Evolutionary conservation across 1,140 invertebrate genomes (phyloP).

Genomic region (Cecropterus lyciades): DNA sequence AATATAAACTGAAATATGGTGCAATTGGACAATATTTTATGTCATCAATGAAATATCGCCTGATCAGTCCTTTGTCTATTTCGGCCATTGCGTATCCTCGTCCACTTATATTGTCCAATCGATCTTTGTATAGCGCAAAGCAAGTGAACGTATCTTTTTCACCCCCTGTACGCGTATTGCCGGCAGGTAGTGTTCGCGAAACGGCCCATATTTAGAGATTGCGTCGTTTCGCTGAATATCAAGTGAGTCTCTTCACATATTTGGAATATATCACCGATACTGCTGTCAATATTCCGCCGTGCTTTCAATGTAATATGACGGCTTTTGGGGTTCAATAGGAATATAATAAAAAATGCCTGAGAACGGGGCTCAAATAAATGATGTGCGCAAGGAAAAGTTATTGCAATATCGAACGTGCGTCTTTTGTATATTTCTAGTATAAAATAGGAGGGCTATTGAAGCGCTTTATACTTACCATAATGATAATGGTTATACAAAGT

Average conservation of each 20-base stretch:
- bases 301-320: conserved; percentile 23
- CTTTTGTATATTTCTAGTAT: too few relatives aligned
- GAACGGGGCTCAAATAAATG: neutral
- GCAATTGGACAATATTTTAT: neutral
- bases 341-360: conserved; percentile 14
- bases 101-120: neutral
- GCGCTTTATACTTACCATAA: too few relatives aligned
- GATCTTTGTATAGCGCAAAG: neutral
- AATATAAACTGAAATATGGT: neutral
- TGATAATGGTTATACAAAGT: too few relatives aligned
- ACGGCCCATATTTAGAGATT: conserved; percentile 32
- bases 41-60: neutral
- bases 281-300: conserved; percentile 25
- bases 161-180: conserved; percentile 5
- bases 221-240: conserved; percentile 30
- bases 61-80: neutral
- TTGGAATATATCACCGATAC: conserved; percentile 29
- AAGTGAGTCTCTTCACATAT: conserved; percentile 30
- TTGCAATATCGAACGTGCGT: too few relatives aligned
- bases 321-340: conserved; percentile 20
- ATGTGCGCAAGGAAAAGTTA: neutral
- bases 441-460: too few relatives aligned
- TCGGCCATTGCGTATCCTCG: neutral
- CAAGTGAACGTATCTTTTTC: conserved; percentile 1
- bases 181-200: conserved; percentile 15